These are phyloP conservation scores for Virgularia gustaviana DNA, from an alignment of 92 coral and sea anemone genomes.

Conservation along the genomic window DNA sequence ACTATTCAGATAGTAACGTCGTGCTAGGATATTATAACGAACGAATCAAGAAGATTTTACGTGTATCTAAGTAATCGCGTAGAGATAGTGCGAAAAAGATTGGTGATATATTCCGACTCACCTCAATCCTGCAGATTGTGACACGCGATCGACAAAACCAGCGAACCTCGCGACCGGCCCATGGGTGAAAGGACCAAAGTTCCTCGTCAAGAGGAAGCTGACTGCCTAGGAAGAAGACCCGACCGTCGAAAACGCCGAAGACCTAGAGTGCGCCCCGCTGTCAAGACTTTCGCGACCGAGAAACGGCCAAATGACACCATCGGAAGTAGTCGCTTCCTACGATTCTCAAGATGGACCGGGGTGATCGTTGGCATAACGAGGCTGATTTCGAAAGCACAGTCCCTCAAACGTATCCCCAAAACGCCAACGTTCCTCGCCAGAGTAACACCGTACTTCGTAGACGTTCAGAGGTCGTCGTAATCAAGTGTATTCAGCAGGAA, in stretches of 20 bases:
- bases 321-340: constrained; percentile 23
- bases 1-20: no score
- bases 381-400: background rate
- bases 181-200: background rate
- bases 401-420: background rate
- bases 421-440: background rate
- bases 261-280: constrained; percentile 6
- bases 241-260: background rate
- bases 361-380: background rate
- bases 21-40: background rate
- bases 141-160: background rate
- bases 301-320: background rate
- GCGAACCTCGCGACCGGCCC: background rate
- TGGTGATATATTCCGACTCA: background rate
- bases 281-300: constrained; percentile 18
- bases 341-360: constrained; percentile 35
- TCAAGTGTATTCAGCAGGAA: background rate
- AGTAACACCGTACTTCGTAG: background rate
- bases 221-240: background rate
- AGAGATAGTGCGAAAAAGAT: background rate
- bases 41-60: background rate
- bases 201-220: background rate
- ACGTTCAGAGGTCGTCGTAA: background rate
- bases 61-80: background rate
- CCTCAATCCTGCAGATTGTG: no score